A percentile compares a stretch with the other conserved stretches of the same genome.
Conservation (phyloP, 2,113 vertebrate species). For the Notothenia coriiceps region DNA sequence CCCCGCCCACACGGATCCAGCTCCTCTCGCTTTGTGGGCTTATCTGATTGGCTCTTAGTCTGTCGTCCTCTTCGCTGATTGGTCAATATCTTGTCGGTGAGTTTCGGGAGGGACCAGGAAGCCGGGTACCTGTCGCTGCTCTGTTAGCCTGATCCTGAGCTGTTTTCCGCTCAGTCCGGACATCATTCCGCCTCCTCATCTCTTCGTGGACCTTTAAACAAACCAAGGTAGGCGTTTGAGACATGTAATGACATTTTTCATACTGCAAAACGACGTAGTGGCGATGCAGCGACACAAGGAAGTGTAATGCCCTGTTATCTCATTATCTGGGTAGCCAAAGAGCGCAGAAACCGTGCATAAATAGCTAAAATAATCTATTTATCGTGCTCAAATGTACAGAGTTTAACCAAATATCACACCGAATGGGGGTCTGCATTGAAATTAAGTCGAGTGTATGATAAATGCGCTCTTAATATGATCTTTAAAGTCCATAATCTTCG, state of each 20-base stretch:
- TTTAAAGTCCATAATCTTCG: neutral
- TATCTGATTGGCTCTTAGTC: slow-evolving; percentile 37
- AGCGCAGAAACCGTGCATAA: too few relatives aligned
- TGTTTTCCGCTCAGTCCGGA: neutral
- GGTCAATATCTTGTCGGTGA: neutral
- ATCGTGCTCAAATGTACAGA: neutral
- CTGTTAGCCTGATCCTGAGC: too few relatives aligned
- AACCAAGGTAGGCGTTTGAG: slow-evolving; percentile 34
- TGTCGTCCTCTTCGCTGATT: slow-evolving; percentile 44
- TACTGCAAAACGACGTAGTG: too few relatives aligned
- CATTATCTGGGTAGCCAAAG: neutral
- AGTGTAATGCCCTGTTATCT: neutral
- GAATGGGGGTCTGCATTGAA: neutral
- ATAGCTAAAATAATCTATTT: too few relatives aligned
- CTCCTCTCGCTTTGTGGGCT: slow-evolving; percentile 18
- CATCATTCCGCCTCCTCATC: neutral
- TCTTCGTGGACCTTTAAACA: slow-evolving; percentile 1
- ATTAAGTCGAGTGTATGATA: neutral
- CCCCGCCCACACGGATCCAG: neutral
- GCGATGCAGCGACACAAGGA: neutral
- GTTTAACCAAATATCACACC: too few relatives aligned
- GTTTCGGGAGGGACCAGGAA: neutral
- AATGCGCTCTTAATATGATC: neutral
- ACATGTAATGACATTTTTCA: fast-evolving
- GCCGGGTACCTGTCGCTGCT: slow-evolving; percentile 11